Base-by-base conservation (phyloP, 2,113 vertebrate species). In the Apodemus speciosus region DNA sequence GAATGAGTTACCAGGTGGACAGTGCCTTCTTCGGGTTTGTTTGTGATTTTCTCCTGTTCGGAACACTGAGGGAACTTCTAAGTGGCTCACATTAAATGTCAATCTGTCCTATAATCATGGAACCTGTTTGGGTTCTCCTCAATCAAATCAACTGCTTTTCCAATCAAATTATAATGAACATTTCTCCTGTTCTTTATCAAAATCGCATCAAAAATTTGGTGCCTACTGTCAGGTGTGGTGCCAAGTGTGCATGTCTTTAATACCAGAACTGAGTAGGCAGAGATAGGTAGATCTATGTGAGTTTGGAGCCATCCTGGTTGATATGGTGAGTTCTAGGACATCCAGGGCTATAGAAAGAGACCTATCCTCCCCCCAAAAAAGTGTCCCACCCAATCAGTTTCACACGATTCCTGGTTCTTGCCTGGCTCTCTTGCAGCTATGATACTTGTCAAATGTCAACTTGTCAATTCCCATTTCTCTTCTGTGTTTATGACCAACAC, bases 81-180 rank as follows among this genome's bases (percentile, higher is more conserved):
- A 56, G 49, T 38, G n/a, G 35, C 84, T 77, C 69, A 58, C 62
- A 64, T 72, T 77, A 73, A 94, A 11, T 23, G 0, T 49, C 51
- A 9, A n/a, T 56, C 23, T 96, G 46, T 72, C 92, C 77, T 68
- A 35, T 20, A 62, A 32, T 32, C n/a, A 25, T 88, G 58, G 56
- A 3, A 76, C 30, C 72, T 62, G 30, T 23, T 56, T 71, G 60
- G 8, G 49, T 81, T 90, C 56, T 90, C 56, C 27, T 35, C 21
- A 43, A 20, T 80, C 49, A 51, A 77, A 76, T 35, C 73, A 20
- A 83, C n/a, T 56, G 14, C 53, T 91, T 96, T 68, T 89, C 62
- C 18, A 69, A 32, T 93, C 32, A 71, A 84, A 71, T 80, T 68
- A 30, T 43, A 81, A 71, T 40, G n/a, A 60, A 9, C 23, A 73